Base-by-base conservation (phyloP, 2,888 invertebrate genomes). In the Ryuthela nishihirai region DNA sequence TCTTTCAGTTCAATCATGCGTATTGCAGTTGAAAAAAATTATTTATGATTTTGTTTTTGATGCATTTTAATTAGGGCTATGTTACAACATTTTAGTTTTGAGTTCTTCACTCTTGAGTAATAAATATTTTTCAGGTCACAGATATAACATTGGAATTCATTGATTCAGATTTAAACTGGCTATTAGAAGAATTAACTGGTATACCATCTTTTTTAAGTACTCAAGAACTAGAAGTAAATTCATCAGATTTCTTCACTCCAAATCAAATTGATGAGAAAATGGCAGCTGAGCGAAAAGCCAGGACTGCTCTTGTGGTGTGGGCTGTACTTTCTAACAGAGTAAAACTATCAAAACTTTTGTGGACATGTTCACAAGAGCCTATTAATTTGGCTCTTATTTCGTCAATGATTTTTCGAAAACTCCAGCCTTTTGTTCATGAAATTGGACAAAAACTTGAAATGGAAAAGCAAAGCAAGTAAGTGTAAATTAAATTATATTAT, bases 191-290 rank as follows among this genome's bases (percentile, higher is more conserved):
- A 26, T 54, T 71, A 32, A 69, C 71, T 7, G 70, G 71, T 10
- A 64, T 74, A 12, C 62, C 64, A 10, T 67, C 71, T 49, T 70
- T 71, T 52, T 64, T 74, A 18, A 69, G 69, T 49, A 68, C 71
- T 0, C 67, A 69, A 34, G 70, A 72, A 41, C 62, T 74, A 18
- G 70, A 70, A 21, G 69, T 69, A 66, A 70, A 70, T 47, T 67
- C 66, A 9, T 54, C 60, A 59, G 64, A 65, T 7, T 50, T 66
- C 18, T 68, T 64, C 36, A 39, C 46, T 2, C 18, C 32, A 5
- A 64, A 66, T 39, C 58, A 60, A 18, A 35, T 36, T 10, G 5
- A 15, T 32, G 15, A 15, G 12, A 12, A n/a, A 12, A 43, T 45
- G 21, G 48, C 62, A 10, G 67, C 69, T 12, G 68, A 67, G 45